These are phyloP conservation scores for Pristiophorus japonicus DNA, from an alignment of 2,113 vertebrate genomes.

Conservation along the genomic window DNA sequence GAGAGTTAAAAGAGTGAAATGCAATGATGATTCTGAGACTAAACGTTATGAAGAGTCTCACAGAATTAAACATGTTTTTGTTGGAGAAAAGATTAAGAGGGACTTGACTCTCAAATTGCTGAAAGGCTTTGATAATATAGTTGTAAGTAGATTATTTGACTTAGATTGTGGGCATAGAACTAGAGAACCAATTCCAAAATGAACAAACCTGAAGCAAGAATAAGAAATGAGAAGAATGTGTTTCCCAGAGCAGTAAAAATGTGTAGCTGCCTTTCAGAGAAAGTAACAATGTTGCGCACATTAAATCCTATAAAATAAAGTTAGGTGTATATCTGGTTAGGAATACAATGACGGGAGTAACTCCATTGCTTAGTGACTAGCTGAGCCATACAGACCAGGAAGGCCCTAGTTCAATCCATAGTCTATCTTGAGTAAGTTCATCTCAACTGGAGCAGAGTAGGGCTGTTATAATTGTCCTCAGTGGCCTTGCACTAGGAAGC, in stretches of 20 bases:
- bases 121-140: conserved; percentile 25
- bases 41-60: conserved; percentile 8
- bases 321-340: neutral
- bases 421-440: neutral
- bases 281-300: neutral
- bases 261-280: neutral
- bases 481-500: neutral
- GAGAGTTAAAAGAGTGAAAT: neutral
- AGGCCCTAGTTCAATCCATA: neutral
- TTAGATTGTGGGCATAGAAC: neutral
- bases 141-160: conserved; percentile 21
- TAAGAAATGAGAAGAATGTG: neutral
- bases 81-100: conserved; percentile 8
- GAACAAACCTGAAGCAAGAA: conserved; percentile 19
- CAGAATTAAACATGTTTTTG: neutral
- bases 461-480: neutral
- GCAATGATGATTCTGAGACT: conserved; percentile 11
- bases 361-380: neutral
- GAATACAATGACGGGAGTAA: neutral
- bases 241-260: neutral
- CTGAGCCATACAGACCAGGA: neutral
- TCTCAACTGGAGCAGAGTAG: neutral
- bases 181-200: neutral
- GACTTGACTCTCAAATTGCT: conserved; percentile 7
- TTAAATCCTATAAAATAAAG: neutral